Percentiles rank a stretch among this genome's conserved stretches.
phyloP scores from a whole-genome alignment of 2,113 vertebrate species.

The Sander vitreus region DNA sequence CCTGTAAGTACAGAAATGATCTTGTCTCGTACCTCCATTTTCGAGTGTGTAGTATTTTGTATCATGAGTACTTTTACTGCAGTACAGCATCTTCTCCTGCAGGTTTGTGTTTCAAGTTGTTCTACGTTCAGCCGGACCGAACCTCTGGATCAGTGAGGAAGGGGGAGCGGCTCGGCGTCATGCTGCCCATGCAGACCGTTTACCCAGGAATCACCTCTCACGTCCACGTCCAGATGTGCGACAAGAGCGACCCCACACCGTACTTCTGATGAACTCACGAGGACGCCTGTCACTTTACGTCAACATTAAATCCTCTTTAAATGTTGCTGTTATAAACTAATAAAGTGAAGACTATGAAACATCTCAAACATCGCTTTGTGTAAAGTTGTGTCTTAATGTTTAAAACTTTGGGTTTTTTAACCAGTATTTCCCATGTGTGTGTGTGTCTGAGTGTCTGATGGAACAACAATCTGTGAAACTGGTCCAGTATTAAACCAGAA shows the following conservation, averaged over 20 bases:
- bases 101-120: conserved; percentile 68
- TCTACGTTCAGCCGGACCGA: conserved; percentile 49
- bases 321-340: neutral
- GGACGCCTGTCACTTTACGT: neutral
- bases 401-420: neutral
- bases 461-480: too few relatives aligned
- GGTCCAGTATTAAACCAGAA: too few relatives aligned
- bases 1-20: too few relatives aligned
- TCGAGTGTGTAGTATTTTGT: too few relatives aligned
- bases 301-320: neutral
- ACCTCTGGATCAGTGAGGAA: neutral
- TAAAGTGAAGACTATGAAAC: neutral
- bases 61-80: neutral
- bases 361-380: neutral
- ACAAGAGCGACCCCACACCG: conserved; percentile 21
- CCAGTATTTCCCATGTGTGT: too few relatives aligned
- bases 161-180: conserved; percentile 54
- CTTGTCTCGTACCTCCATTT: too few relatives aligned
- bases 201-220: conserved; percentile 67
- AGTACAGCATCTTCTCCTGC: neutral
- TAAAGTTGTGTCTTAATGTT: neutral
- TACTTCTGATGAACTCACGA: conserved; percentile 32
- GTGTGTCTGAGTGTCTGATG: too few relatives aligned
- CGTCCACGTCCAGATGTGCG: conserved; percentile 66
- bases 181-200: conserved; percentile 67